Conservation (phyloP, 2,888 invertebrate species). For the Erebia aethiops region DNA sequence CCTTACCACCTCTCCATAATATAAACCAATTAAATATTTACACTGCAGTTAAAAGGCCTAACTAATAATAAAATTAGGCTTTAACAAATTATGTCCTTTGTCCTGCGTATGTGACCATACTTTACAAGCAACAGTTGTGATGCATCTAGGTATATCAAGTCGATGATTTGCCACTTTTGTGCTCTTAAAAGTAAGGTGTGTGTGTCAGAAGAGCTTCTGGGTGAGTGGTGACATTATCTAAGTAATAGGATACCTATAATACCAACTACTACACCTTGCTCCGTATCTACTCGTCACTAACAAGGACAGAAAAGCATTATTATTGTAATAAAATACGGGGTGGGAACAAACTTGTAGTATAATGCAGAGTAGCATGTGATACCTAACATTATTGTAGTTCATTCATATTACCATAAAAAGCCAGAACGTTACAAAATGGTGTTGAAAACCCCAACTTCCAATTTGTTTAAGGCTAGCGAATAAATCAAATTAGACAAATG, state of each 20-base stretch:
- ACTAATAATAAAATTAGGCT: conserved; percentile 18
- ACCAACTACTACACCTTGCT: background rate
- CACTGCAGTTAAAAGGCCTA: conserved; percentile 29
- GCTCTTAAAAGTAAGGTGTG: background rate
- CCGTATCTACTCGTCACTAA: background rate
- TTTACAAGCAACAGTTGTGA: background rate
- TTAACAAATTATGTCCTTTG: background rate
- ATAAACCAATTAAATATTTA: conserved; percentile 17
- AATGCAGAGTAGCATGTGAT: conserved; percentile 78
- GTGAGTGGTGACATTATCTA: background rate
- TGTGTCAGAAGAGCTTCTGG: conserved; percentile 1
- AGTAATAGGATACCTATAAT: too few relatives aligned
- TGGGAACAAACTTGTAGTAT: conserved; percentile 64
- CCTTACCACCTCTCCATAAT: conserved; percentile 13
- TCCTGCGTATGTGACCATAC: conserved; percentile 5
- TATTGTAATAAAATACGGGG: conserved; percentile 47
- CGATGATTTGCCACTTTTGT: background rate
- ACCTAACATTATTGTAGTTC: conserved; percentile 72
- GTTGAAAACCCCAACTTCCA: conserved; percentile 64
- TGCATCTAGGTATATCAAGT: background rate
- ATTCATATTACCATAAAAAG: conserved; percentile 56
- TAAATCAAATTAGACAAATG: conserved; percentile 69
- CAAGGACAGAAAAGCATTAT: conserved; percentile 12
- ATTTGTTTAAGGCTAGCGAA: conserved; percentile 68
- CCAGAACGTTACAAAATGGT: conserved; percentile 44